phyloP scores from a whole-genome alignment of 2,797 vertebrate species.

The Loriculus beryllinus region DNA sequence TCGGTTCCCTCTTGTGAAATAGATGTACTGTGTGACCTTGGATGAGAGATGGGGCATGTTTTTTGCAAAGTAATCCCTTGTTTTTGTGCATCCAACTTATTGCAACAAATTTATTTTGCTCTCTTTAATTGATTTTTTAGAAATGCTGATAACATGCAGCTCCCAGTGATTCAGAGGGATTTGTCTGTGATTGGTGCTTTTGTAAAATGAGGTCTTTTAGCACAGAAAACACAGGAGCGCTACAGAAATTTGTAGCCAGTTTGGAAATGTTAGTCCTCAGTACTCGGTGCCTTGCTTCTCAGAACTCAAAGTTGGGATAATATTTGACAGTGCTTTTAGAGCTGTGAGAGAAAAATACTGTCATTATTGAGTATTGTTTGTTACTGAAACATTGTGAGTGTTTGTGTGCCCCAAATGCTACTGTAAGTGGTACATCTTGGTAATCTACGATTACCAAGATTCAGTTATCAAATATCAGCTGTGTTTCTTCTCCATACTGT shows the following conservation, averaged over 20 bases:
- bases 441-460: neutral
- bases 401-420: neutral
- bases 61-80: neutral
- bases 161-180: neutral
- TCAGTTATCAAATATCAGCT: neutral
- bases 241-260: neutral
- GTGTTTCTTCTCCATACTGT: fast-evolving
- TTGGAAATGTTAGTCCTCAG: neutral
- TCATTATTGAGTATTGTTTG: neutral
- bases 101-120: neutral
- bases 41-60: neutral
- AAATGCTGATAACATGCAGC: neutral
- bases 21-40: neutral
- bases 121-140: neutral
- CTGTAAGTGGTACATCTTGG: neutral
- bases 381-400: neutral
- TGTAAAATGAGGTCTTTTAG: neutral
- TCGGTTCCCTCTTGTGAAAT: neutral
- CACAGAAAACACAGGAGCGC: neutral
- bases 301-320: neutral
- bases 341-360: neutral
- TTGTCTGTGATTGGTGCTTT: neutral
- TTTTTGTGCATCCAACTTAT: neutral
- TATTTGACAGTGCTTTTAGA: neutral
- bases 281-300: neutral